Conservation (phyloP, 2,888 invertebrate genomes). For the Lamellibrachia satsuma region DNA sequence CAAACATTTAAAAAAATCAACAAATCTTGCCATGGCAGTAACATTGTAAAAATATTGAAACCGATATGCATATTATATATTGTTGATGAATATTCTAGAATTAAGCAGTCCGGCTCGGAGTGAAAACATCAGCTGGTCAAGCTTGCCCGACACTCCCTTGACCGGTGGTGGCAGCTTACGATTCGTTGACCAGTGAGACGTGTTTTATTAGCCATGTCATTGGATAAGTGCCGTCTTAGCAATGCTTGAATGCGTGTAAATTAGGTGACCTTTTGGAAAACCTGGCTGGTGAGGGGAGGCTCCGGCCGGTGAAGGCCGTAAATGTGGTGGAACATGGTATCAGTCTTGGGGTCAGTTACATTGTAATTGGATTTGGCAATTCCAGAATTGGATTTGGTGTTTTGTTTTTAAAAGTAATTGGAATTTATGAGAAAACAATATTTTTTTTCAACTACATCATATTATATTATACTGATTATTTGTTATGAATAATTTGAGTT, state of each 20-base stretch:
- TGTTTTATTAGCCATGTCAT: slow-evolving; percentile 7
- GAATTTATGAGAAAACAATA: no score
- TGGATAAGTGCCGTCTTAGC: background rate
- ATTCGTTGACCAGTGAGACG: background rate
- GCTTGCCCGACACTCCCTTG: background rate
- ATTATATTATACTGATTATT: no score
- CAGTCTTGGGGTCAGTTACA: no score
- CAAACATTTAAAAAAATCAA: no score
- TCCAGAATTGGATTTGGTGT: no score
- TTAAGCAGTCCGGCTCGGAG: background rate
- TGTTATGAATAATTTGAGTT: no score
- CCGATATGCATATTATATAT: background rate
- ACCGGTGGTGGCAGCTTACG: background rate
- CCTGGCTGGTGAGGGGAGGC: background rate
- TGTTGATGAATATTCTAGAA: background rate
- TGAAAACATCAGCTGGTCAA: background rate
- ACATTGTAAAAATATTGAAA: background rate
- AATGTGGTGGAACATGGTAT: background rate
- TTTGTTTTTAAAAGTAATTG: no score
- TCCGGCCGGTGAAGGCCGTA: background rate
- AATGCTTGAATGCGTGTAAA: background rate
- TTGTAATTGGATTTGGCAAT: no score
- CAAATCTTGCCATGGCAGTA: background rate
- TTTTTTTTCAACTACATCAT: no score
- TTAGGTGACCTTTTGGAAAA: background rate